Percentiles rank a stretch among this genome's conserved stretches.
phyloP scores from a whole-genome alignment of 2,113 vertebrate genomes.

The Delphinus delphis region DNA sequence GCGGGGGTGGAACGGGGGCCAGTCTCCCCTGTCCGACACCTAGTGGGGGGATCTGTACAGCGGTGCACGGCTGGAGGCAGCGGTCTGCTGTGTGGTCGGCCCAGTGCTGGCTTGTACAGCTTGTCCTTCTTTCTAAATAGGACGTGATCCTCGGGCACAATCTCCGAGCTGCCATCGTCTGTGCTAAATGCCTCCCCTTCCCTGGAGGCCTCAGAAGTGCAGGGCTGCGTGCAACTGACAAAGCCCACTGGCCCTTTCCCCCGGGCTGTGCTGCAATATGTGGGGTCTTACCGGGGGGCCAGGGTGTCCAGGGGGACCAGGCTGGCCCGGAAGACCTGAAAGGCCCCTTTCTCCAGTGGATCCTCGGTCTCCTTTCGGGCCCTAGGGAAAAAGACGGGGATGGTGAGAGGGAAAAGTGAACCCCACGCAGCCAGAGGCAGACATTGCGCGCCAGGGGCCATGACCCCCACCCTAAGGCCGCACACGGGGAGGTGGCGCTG shows the following conservation, averaged over 20 bases:
- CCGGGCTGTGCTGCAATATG: background rate
- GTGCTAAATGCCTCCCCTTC: background rate
- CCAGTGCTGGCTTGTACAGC: background rate
- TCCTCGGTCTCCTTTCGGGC: slow-evolving; percentile 93
- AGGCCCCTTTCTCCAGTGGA: slow-evolving; percentile 91
- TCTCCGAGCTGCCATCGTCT: background rate
- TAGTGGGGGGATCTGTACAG: background rate
- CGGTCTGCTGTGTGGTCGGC: background rate
- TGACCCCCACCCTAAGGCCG: background rate
- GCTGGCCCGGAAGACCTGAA: slow-evolving; percentile 89
- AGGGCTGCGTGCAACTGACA: fast-evolving
- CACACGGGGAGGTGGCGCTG: fast-evolving
- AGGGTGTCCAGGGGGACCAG: slow-evolving; percentile 92
- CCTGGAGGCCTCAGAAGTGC: background rate
- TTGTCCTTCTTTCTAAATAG: background rate
- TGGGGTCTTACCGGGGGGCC: slow-evolving; percentile 87
- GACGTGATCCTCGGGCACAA: background rate
- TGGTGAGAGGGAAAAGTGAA: background rate
- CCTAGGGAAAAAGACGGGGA: slow-evolving; percentile 79
- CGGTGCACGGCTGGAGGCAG: background rate
- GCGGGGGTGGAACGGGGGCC: background rate
- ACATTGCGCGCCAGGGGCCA: background rate
- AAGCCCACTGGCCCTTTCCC: background rate
- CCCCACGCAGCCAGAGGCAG: background rate
- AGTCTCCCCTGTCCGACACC: background rate